Evolutionary conservation across 2,888 invertebrate genomes (phyloP).

Genomic region (Anorthoa munda): DNA sequence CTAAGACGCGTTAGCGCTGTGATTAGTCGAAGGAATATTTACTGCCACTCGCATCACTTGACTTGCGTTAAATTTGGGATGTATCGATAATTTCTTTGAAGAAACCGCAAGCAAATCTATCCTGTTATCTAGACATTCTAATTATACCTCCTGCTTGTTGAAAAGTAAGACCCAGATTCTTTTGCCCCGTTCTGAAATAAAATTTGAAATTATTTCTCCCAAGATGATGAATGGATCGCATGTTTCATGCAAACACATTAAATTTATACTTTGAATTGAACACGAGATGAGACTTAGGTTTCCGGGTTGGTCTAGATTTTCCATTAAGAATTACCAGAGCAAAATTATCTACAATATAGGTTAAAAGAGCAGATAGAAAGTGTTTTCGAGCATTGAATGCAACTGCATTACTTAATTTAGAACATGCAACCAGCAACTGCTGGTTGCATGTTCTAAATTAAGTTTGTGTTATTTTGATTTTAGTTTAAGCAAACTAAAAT

Average conservation of each 20-base stretch:
- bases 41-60: neutral
- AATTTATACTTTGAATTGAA: slow-evolving; percentile 51
- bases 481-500: neutral
- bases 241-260: slow-evolving; percentile 43
- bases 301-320: slow-evolving; percentile 41
- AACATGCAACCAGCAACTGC: too few species aligned
- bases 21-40: neutral
- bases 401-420: too few species aligned
- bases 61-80: neutral
- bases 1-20: neutral
- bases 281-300: slow-evolving; percentile 39
- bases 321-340: slow-evolving; percentile 39
- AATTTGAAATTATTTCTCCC: slow-evolving; percentile 39
- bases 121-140: too few species aligned
- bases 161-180: neutral
- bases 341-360: slow-evolving; percentile 37
- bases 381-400: slow-evolving; percentile 18
- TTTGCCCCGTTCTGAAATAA: neutral
- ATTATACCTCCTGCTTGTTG: neutral
- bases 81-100: neutral
- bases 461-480: neutral
- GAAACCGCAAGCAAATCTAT: neutral
- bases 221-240: slow-evolving; percentile 57
- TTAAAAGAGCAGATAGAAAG: slow-evolving; percentile 19
- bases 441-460: neutral